Conservation (phyloP, 2,888 invertebrate species). For the Zeuzera pyrina region DNA sequence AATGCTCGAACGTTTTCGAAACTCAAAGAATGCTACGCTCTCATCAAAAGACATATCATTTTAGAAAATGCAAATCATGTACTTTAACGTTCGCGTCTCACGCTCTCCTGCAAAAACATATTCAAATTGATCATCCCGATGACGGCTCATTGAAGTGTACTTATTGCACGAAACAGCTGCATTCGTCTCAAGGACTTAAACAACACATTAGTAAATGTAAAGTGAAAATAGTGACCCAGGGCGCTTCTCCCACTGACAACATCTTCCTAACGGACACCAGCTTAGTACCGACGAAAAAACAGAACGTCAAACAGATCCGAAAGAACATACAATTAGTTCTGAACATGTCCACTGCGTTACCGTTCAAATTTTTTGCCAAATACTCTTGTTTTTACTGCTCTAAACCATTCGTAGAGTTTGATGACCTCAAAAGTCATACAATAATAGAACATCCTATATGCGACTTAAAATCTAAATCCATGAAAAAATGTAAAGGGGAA, state of each 20-base stretch:
- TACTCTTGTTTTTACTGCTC: constrained; percentile 57
- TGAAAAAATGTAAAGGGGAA: constrained; percentile 55
- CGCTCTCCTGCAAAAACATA: constrained; percentile 37
- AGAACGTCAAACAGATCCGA: constrained; percentile 42
- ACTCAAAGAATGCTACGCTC: constrained; percentile 24
- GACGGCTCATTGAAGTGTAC: constrained; percentile 36
- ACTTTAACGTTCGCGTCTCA: constrained; percentile 32
- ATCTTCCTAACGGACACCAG: constrained; percentile 15
- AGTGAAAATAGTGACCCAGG: constrained; percentile 25
- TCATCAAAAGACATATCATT: constrained; percentile 42
- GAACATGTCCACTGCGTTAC: constrained; percentile 57
- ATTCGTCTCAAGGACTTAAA: constrained; percentile 37
- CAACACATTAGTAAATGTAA: constrained; percentile 46
- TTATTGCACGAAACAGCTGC: constrained; percentile 43
- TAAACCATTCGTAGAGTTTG: constrained; percentile 45
- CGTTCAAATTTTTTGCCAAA: constrained; percentile 54
- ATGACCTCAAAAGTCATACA: constrained; percentile 47
- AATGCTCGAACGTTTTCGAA: constrained; percentile 35
- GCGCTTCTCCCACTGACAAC: constrained; percentile 7
- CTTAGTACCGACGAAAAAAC: constrained; percentile 32
- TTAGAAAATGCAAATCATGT: constrained; percentile 42
- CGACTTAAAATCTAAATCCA: constrained; percentile 45
- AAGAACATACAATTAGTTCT: constrained; percentile 51
- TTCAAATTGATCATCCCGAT: constrained; percentile 36
- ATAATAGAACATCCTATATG: constrained; percentile 42